Evolutionary conservation across 2,113 vertebrate genomes (phyloP), one percentile per base, ranked within the genome.

Genomic region (Daphoenositta chrysoptera): DNA sequence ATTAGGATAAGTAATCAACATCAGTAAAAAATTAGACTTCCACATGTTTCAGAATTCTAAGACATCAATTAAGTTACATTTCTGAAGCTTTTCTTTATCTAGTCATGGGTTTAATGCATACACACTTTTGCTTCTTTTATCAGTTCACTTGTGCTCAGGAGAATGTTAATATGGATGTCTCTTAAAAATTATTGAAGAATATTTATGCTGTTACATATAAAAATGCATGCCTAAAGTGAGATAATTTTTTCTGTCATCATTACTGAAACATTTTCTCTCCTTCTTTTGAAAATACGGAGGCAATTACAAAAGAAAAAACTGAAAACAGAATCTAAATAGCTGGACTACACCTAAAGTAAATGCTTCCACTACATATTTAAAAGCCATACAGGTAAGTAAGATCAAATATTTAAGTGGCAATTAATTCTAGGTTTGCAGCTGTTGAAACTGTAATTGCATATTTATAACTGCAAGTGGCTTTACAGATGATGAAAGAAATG

Each of bases 341-440:
- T 27, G 18, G n/a, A 54, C 42, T 85, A 14, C 18, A 90, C 27
- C 65, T 71, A 54, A 79, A 93, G 26, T 39, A 95, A 96, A 89
- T 24, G 0, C 4, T 97, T 81, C 57, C 44, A 64, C 53, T 87
- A 56, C 35, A 26, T 66, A 76, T 87, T 95, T 94, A 64, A 93
- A 93, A 93, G 19, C 31, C 53, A 91, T 89, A 63, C 18, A 82
- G 44, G 35, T 95, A 96, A 64, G 18, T 30, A 93, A 94, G 14
- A 93, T 96, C 37, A 93, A 95, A 89, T 94, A 95, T 93, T 93
- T 94, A 96, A 95, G 60, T 72, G 18, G 17, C 68, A 95, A 95
- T 96, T 96, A 96, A 96, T 97, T 96, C 27, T 83, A 80, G 7
- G 51, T 47, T 91, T 88, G 63, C 58, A 96, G 50, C 47, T 95